These are phyloP conservation scores for Laterallus jamaicensis DNA, from an alignment of 2,113 vertebrate genomes.

Conservation along the genomic window DNA sequence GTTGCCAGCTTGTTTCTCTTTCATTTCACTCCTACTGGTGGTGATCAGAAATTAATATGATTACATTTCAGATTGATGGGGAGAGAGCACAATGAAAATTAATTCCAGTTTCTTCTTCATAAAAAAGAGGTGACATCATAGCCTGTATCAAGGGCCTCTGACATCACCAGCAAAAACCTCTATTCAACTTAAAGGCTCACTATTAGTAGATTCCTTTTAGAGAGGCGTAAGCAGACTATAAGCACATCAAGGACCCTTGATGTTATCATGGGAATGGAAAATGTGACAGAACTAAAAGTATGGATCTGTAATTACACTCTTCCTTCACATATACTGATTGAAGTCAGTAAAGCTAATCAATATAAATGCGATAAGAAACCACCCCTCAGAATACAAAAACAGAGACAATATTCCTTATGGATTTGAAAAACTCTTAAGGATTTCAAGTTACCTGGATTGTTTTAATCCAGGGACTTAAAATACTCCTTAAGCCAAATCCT, in stretches of 20 bases:
- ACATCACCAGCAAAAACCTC: background rate
- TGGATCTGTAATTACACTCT: fast-evolving
- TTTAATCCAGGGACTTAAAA: background rate
- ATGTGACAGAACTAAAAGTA: background rate
- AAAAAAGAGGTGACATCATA: background rate
- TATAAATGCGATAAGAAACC: background rate
- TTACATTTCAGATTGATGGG: background rate
- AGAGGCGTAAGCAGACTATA: background rate
- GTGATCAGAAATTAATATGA: background rate
- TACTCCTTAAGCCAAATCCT: background rate
- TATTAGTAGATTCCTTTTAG: background rate
- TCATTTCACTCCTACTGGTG: background rate
- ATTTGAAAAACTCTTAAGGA: background rate
- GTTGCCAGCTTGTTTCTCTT: background rate
- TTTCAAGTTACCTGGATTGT: background rate
- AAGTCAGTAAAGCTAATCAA: background rate
- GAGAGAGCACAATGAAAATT: background rate
- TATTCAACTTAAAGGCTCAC: background rate
- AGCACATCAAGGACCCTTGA: background rate
- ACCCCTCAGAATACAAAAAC: background rate
- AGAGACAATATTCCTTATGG: background rate
- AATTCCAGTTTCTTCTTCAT: background rate
- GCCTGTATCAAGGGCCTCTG: background rate
- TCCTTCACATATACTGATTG: background rate
- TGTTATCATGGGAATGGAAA: background rate